phyloP scores from a whole-genome alignment of 2,888 invertebrate genomes.

The Thysanoteuthis rhombus region DNA sequence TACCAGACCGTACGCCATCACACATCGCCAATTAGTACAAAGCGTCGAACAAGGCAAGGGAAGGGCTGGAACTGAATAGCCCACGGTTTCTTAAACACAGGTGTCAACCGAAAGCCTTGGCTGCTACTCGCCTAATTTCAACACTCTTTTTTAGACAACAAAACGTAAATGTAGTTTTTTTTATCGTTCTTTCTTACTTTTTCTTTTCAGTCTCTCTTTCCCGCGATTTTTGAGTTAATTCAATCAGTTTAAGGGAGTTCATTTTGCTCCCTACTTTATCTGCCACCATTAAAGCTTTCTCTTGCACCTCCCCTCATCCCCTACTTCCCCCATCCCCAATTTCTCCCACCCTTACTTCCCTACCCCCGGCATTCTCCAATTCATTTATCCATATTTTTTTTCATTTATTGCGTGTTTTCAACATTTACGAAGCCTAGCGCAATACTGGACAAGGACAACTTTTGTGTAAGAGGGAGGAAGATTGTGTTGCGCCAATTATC shows the following conservation, averaged over 20 bases:
- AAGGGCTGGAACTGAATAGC: background rate
- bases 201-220: background rate
- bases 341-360: background rate
- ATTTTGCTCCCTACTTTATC: background rate
- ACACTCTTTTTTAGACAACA: background rate
- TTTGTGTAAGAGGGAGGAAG: no score
- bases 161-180: background rate
- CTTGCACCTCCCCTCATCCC: background rate
- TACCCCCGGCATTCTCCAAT: background rate
- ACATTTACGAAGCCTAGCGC: no score
- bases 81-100: constrained; percentile 12
- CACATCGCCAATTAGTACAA: background rate
- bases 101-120: background rate
- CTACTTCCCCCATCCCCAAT: background rate
- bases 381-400: background rate
- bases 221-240: background rate
- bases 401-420: no score
- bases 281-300: background rate
- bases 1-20: background rate
- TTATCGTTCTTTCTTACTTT: background rate
- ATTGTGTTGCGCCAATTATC: no score
- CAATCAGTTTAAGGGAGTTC: background rate
- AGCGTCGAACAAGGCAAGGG: background rate
- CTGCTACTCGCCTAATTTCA: background rate
- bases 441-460: no score